phyloP scores from a whole-genome alignment of 2,797 vertebrate species.

The Microchirus variegatus region DNA sequence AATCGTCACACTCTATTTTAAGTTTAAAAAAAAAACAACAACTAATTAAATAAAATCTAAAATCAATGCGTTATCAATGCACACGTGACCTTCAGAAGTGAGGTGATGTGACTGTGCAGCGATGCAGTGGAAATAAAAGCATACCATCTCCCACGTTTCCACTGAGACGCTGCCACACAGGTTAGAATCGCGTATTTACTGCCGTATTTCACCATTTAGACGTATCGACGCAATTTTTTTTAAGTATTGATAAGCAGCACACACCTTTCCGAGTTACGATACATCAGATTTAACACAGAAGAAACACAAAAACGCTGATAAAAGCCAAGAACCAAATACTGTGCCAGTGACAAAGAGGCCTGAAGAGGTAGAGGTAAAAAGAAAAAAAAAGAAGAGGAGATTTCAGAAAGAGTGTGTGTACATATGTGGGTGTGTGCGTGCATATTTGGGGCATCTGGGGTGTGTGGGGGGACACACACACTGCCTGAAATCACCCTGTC shows the following conservation, averaged over 20 bases:
- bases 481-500: slow-evolving; percentile 55
- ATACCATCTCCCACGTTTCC: slow-evolving; percentile 56
- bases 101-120: not conserved
- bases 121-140: slow-evolving; percentile 55
- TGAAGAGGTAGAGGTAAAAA: not conserved
- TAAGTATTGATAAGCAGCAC: not conserved
- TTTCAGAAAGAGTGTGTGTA: too few relatives aligned
- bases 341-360: not conserved
- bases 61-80: not conserved
- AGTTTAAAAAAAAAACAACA: too few relatives aligned
- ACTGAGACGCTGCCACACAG: slow-evolving; percentile 1
- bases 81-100: not conserved
- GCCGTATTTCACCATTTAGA: not conserved
- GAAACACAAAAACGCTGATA: not conserved
- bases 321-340: not conserved
- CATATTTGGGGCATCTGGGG: not conserved
- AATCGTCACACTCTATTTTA: too few relatives aligned
- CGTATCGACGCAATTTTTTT: not conserved
- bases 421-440: too few relatives aligned
- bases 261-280: not conserved
- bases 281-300: not conserved
- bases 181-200: slow-evolving; percentile 6
- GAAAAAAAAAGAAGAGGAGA: not conserved
- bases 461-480: too few relatives aligned
- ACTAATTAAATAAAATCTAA: too few relatives aligned